Evolutionary conservation across 2,797 vertebrate species (phyloP).

Genomic region (Lindbergichthys nudifrons): DNA sequence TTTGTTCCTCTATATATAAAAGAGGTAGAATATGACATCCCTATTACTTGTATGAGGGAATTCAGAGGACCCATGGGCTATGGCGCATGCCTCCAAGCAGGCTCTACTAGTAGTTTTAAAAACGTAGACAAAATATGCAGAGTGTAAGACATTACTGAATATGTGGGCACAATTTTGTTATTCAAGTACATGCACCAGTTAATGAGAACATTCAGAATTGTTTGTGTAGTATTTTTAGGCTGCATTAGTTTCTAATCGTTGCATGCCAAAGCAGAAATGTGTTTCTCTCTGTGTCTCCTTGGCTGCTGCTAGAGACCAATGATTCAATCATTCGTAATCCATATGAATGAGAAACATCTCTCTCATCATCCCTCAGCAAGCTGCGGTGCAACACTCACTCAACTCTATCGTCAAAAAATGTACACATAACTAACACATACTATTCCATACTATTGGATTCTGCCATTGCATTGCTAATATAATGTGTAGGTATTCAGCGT

Average conservation of each 20-base stretch:
- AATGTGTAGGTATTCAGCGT: not conserved
- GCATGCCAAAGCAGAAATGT: not conserved
- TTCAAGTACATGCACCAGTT: not conserved
- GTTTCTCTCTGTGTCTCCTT: not conserved
- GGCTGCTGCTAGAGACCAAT: not conserved
- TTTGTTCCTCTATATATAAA: too few relatives aligned
- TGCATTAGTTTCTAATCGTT: not conserved
- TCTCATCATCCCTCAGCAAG: not conserved
- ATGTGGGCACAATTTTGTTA: too few relatives aligned
- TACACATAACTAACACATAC: too few relatives aligned
- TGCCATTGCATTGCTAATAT: not conserved
- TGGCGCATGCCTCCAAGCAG: not conserved
- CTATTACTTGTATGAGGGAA: too few relatives aligned
- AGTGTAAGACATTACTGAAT: not conserved
- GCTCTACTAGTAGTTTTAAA: not conserved
- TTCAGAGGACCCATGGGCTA: not conserved
- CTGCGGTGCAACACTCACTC: not conserved
- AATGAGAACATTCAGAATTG: not conserved
- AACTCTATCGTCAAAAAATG: conserved; percentile 2
- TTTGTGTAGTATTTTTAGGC: not conserved
- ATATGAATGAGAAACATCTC: not conserved
- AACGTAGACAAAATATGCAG: not conserved
- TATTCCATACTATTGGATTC: not conserved
- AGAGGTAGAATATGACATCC: too few relatives aligned
- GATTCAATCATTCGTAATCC: not conserved